These are phyloP conservation scores for Agrochola circellaris DNA, from an alignment of 2,888 invertebrate genomes.

Conservation along the genomic window DNA sequence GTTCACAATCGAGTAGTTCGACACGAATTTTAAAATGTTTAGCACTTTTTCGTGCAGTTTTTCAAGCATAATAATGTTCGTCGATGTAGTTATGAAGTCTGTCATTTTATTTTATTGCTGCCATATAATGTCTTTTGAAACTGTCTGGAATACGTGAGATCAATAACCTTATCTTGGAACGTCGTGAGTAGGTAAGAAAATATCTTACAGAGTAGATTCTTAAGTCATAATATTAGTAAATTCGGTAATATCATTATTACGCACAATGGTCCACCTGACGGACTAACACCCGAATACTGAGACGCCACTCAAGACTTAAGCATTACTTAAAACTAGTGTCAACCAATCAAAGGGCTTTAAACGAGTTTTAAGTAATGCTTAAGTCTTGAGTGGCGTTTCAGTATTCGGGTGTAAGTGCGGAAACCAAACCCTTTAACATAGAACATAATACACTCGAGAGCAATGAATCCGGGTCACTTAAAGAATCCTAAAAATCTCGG, in stretches of 20 bases:
- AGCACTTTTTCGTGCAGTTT: conserved; percentile 47
- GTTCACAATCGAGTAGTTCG: conserved; percentile 56
- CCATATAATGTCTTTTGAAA: conserved; percentile 7
- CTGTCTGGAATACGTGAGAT: conserved; percentile 4
- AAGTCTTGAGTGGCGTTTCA: too few species aligned
- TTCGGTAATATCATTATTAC: background rate
- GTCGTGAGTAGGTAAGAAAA: background rate
- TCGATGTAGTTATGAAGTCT: conserved; percentile 30
- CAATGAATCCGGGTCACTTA: too few species aligned
- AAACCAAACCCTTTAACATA: too few species aligned
- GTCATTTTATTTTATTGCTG: conserved; percentile 32
- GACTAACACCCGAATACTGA: too few species aligned
- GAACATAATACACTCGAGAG: too few species aligned
- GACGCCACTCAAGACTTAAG: too few species aligned
- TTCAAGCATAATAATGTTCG: conserved; percentile 34
- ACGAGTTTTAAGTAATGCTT: too few species aligned
- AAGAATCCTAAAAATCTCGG: too few species aligned
- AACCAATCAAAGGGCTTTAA: too few species aligned
- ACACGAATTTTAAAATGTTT: conserved; percentile 45
- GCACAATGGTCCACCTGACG: too few species aligned
- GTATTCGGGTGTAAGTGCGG: too few species aligned
- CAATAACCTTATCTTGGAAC: background rate
- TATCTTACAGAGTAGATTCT: background rate
- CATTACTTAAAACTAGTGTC: too few species aligned
- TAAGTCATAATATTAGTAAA: background rate